These are phyloP conservation scores for Lycophotia porphyrea DNA, from an alignment of 2,888 invertebrate species.

Conservation along the genomic window DNA sequence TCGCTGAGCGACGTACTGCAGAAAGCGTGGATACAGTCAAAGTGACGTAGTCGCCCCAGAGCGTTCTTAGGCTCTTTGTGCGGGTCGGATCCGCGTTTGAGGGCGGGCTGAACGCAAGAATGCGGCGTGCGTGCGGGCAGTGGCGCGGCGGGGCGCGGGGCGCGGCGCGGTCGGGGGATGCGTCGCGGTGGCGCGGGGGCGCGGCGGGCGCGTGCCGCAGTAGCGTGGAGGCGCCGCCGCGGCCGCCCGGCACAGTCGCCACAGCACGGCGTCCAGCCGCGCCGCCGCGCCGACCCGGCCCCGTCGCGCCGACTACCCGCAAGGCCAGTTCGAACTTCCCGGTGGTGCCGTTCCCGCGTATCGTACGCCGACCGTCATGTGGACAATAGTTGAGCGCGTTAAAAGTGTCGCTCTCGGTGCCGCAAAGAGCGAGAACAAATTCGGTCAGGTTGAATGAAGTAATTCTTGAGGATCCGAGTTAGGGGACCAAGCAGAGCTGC, in stretches of 20 bases:
- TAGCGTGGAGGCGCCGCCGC: conserved; percentile 88
- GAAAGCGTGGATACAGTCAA: conserved; percentile 67
- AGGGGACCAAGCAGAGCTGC: conserved; percentile 59
- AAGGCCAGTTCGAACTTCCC: conserved; percentile 66
- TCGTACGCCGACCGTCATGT: conserved; percentile 73
- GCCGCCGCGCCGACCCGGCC: conserved; percentile 76
- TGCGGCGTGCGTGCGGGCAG: conserved; percentile 88
- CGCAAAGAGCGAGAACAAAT: conserved; percentile 68
- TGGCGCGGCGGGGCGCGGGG: conserved; percentile 76
- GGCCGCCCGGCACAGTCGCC: conserved; percentile 83
- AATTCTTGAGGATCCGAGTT: conserved; percentile 66
- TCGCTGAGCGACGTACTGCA: conserved; percentile 66
- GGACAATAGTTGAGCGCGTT: conserved; percentile 64
- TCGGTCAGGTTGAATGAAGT: conserved; percentile 68
- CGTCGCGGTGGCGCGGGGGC: conserved; percentile 78
- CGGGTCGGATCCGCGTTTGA: conserved; percentile 74
- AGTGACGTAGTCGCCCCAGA: conserved; percentile 70
- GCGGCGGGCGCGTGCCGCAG: conserved; percentile 87
- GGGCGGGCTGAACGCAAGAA: conserved; percentile 84
- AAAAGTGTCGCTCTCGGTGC: conserved; percentile 64
- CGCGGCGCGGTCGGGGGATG: conserved; percentile 78
- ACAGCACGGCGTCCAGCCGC: conserved; percentile 73
- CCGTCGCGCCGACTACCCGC: conserved; percentile 72
- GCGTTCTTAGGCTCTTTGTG: conserved; percentile 79
- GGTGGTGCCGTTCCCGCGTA: conserved; percentile 80